Evolutionary conservation across 2,797 vertebrate species (phyloP).

Genomic region (Schizothorax lantsangensis): DNA sequence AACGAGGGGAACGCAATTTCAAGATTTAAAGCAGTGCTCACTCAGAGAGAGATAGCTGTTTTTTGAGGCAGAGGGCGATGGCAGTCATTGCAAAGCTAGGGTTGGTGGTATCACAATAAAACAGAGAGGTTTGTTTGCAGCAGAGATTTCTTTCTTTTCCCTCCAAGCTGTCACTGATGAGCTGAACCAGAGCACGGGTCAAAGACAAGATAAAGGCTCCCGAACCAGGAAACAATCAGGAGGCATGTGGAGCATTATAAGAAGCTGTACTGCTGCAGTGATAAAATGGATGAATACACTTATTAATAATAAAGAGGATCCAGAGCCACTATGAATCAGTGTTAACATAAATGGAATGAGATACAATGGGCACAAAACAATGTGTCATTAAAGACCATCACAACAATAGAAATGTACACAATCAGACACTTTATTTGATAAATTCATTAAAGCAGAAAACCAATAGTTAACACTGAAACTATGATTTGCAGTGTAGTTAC

Average conservation of each 20-base stretch:
- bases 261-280: constrained; percentile 17
- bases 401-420: constrained; percentile 4
- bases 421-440: constrained; percentile 36
- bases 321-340: not conserved
- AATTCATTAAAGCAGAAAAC: constrained; percentile 5
- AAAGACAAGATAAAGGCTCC: constrained; percentile 51
- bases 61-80: constrained; percentile 30
- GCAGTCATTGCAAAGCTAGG: constrained; percentile 25
- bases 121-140: constrained; percentile 48
- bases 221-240: constrained; percentile 44
- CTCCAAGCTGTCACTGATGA: constrained; percentile 46
- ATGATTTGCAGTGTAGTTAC: not conserved
- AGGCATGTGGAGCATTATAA: constrained; percentile 37
- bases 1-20: constrained; percentile 68
- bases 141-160: constrained; percentile 50
- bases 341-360: not conserved
- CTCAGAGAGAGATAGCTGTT: constrained; percentile 51
- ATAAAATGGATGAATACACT: constrained; percentile 20
- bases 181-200: constrained; percentile 36
- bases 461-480: not conserved
- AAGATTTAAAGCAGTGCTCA: constrained; percentile 62
- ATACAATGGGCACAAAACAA: not conserved
- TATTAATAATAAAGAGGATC: constrained; percentile 7
- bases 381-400: not conserved
- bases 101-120: constrained; percentile 52